phyloP scores from a whole-genome alignment of 2,888 invertebrate genomes.

The Monochamus alternatus region DNA sequence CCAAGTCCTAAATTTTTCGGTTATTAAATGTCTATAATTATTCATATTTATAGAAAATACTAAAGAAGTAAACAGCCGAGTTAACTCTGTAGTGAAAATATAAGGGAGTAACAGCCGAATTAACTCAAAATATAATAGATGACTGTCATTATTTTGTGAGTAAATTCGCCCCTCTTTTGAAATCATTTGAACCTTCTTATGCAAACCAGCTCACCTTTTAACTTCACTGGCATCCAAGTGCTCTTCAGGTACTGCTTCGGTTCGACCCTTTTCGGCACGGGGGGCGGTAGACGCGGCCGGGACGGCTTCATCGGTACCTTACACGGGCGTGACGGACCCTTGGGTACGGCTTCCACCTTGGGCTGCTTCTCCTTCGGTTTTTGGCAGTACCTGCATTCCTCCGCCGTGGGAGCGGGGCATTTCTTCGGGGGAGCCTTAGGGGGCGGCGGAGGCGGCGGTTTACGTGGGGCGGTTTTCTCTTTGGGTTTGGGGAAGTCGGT shows the following conservation, averaged over 20 bases:
- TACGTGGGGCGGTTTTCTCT: neutral
- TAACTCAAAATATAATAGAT: too few relatives aligned
- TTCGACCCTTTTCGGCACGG: neutral
- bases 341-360: neutral
- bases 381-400: constrained; percentile 42
- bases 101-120: too few relatives aligned
- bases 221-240: constrained; percentile 46
- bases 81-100: too few relatives aligned
- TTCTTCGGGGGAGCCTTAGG: neutral
- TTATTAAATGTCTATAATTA: too few relatives aligned
- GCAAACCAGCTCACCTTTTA: constrained; percentile 36
- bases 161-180: too few relatives aligned
- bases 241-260: constrained; percentile 39
- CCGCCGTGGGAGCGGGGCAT: constrained; percentile 1
- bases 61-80: too few relatives aligned
- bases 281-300: constrained; percentile 1
- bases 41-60: too few relatives aligned
- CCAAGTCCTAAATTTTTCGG: too few relatives aligned
- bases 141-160: too few relatives aligned
- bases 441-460: neutral
- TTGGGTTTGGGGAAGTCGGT: neutral
- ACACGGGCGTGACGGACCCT: neutral
- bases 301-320: neutral
- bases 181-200: too few relatives aligned
- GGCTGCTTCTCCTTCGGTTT: neutral